Percentiles rank a stretch among this genome's conserved stretches.
phyloP scores from a whole-genome alignment of 2,113 vertebrate genomes.

The Oreochromis tanganicae region DNA sequence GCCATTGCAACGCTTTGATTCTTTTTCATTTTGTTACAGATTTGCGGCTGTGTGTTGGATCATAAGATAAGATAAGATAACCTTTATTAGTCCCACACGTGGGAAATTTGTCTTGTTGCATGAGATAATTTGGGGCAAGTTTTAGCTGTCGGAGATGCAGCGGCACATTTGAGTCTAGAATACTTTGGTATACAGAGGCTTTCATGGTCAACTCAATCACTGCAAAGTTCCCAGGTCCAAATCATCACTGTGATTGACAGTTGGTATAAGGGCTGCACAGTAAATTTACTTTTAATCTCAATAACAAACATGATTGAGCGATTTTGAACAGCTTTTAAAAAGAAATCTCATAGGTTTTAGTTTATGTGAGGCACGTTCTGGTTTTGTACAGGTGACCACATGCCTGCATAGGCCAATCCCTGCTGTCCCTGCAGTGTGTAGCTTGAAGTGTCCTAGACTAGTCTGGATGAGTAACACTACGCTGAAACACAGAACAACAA shows the following conservation, averaged over 20 bases:
- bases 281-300: fast-evolving
- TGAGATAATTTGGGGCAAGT: fast-evolving
- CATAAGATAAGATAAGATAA: too few species aligned
- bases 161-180: not conserved
- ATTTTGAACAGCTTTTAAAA: not conserved
- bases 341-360: not conserved
- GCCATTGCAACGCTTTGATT: not conserved
- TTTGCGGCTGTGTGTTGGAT: not conserved
- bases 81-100: too few species aligned
- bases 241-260: not conserved
- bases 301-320: not conserved
- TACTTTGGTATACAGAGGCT: not conserved
- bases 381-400: not conserved
- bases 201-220: not conserved
- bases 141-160: not conserved
- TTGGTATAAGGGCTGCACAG: not conserved
- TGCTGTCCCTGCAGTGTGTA: not conserved
- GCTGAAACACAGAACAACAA: not conserved
- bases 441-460: not conserved
- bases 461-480: not conserved
- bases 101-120: not conserved
- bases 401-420: not conserved
- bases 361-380: not conserved
- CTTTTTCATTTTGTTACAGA: not conserved
- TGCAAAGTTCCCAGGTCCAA: fast-evolving